Percentiles rank a stretch among this genome's conserved stretches.
Evolutionary conservation across 2,888 invertebrate genomes (phyloP).

Genomic region (Ectemnius lituratus): DNA sequence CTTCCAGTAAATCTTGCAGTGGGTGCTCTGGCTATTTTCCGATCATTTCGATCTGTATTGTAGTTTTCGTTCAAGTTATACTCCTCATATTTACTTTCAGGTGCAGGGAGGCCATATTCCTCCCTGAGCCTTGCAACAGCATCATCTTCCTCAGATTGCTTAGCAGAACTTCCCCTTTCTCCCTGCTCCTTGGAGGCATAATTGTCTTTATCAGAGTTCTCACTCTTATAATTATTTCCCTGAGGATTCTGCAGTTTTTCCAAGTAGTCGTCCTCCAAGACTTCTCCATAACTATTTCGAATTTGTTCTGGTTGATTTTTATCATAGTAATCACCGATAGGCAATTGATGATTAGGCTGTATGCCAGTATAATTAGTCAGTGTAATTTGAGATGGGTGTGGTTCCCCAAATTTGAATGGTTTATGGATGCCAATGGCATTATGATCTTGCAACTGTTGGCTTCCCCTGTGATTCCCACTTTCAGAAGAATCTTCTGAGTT

Average conservation of each 20-base stretch:
- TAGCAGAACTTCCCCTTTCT: neutral
- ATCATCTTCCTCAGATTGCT: slow-evolving; percentile 19
- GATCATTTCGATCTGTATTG: neutral
- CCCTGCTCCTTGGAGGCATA: slow-evolving; percentile 16
- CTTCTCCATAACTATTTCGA: slow-evolving; percentile 73
- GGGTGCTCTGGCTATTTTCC: neutral
- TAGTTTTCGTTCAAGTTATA: slow-evolving; percentile 60
- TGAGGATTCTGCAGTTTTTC: slow-evolving; percentile 61
- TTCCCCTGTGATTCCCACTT: slow-evolving; percentile 13
- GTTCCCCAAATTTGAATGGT: slow-evolving; percentile 10
- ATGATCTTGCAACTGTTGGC: neutral
- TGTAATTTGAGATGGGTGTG: slow-evolving; percentile 1
- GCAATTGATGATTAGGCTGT: slow-evolving; percentile 32
- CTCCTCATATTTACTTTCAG: slow-evolving; percentile 70
- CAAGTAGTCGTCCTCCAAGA: slow-evolving; percentile 65
- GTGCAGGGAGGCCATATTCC: slow-evolving; percentile 48
- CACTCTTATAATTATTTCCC: slow-evolving; percentile 54
- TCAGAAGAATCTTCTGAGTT: slow-evolving; percentile 15
- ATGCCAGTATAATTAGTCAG: slow-evolving; percentile 31
- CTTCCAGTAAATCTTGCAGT: too few species aligned
- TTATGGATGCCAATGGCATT: slow-evolving; percentile 12
- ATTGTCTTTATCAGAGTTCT: slow-evolving; percentile 56
- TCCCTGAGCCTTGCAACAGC: slow-evolving; percentile 21
- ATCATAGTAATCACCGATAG: slow-evolving; percentile 44
- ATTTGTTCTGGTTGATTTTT: slow-evolving; percentile 53